Base-by-base conservation (phyloP, 2,888 invertebrate species). In the Mantis religiosa region DNA sequence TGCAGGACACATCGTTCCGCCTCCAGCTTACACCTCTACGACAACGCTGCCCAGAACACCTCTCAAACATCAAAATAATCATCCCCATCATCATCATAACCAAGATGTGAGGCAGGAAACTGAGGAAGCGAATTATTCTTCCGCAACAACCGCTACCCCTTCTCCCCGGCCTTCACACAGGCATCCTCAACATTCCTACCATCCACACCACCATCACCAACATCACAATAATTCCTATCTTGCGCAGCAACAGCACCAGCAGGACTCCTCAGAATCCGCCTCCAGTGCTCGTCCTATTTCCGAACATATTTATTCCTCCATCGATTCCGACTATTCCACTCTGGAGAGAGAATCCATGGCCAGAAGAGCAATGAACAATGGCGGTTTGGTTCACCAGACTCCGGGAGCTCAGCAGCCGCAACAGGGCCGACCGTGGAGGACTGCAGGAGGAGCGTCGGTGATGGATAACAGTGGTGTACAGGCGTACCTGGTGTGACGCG, bases 261-360 rank as follows among this genome's bases (percentile, higher is more conserved):
- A 7, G 20, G 87, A 87, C 34, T 82, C 82, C 30, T 87, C 87
- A 4, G 87, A 82, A 34, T 34, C 87, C 25, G 34, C 82, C n/a
- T 95, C 96, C 91, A 93, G 93, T 6, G 90, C 84, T 88, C 88
- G 97, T 92, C 97, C 97, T 87, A 95, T 97, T 90, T 97, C 97
- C 91, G 97, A 98, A 93, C 97, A 97, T 93, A 98, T 98, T 92
- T 98, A 98, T 93, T 97, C 97, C 89, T 97, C 97, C 92, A 98
- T 98, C 93, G 97, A 98, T 93, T 97, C 97, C 90, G 92, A 92
- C 71, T 97, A 97, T 93, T 97, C 97, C 91, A 97, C 97, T 89
- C 94, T 97, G 91, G 97, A 97, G 93, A 95, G 97, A 91, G 88
- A 90, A 12, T 90, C 90, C 7, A 30, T 87, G 28, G 90, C 91